phyloP scores from a whole-genome alignment of 2,113 vertebrate genomes.

The Thamnophis sirtalis region DNA sequence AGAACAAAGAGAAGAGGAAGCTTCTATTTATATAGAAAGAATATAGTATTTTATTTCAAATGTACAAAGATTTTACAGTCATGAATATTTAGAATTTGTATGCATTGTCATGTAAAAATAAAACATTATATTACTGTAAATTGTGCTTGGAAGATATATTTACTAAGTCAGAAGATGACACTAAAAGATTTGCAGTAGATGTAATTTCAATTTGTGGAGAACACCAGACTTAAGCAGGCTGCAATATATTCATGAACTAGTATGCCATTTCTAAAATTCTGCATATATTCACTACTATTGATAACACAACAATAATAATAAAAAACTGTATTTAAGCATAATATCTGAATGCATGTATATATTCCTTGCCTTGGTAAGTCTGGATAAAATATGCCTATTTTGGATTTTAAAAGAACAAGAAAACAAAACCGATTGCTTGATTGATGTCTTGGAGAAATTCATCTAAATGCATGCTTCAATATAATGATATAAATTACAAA shows the following conservation, averaged over 20 bases:
- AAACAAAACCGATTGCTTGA: background rate
- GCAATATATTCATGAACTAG: background rate
- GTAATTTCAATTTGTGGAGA: background rate
- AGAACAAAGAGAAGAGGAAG: background rate
- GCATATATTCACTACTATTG: background rate
- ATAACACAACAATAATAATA: background rate
- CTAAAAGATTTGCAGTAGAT: background rate
- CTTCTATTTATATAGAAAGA: background rate
- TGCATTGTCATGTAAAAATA: background rate
- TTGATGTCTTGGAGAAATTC: background rate
- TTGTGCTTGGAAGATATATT: background rate
- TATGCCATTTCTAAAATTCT: background rate
- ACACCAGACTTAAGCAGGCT: background rate
- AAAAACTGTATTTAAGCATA: background rate
- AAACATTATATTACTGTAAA: background rate
- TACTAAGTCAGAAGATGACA: background rate
- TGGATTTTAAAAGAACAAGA: background rate
- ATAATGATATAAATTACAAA: background rate
- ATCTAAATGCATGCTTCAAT: background rate
- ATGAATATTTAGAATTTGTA: background rate
- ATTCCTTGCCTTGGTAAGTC: background rate
- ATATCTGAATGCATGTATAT: background rate
- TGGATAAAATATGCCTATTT: background rate
- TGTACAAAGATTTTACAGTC: background rate
- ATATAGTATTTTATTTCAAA: background rate